Evolutionary conservation across 2,888 invertebrate genomes (phyloP).

Genomic region (Trichopoda pennipes): DNA sequence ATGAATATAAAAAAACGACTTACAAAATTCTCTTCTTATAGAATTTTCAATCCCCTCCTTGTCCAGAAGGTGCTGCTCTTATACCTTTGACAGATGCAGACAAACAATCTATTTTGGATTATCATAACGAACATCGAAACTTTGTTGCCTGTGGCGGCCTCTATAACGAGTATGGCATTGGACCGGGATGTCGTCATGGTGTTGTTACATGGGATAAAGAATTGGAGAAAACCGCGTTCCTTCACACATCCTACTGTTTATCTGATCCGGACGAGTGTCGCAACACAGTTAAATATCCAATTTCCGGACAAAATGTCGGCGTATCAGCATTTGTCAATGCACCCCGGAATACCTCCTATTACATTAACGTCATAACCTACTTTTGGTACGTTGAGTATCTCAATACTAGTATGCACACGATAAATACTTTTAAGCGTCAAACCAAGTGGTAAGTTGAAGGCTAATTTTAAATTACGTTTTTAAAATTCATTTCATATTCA

Average conservation of each 20-base stretch:
- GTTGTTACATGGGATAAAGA: slow-evolving; percentile 73
- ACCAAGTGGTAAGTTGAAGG: slow-evolving; percentile 8
- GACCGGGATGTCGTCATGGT: slow-evolving; percentile 73
- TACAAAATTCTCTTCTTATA: background rate
- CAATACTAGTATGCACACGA: background rate
- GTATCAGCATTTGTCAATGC: slow-evolving; percentile 54
- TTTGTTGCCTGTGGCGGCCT: slow-evolving; percentile 72
- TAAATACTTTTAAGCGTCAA: background rate
- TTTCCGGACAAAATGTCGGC: slow-evolving; percentile 73
- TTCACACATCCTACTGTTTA: slow-evolving; percentile 72
- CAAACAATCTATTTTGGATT: slow-evolving; percentile 68
- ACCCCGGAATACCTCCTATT: too few species aligned
- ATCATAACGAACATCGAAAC: slow-evolving; percentile 73
- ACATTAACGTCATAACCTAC: slow-evolving; percentile 13
- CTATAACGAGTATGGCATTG: slow-evolving; percentile 14
- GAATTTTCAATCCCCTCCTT: slow-evolving; percentile 36
- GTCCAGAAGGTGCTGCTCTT: slow-evolving; percentile 7
- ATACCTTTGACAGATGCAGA: slow-evolving; percentile 24
- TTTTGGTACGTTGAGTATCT: slow-evolving; percentile 21
- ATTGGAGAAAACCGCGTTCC: slow-evolving; percentile 71
- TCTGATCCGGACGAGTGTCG: slow-evolving; percentile 74
- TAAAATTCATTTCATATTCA: too few species aligned
- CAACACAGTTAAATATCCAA: slow-evolving; percentile 71
- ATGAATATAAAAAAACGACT: background rate
- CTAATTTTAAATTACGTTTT: too few species aligned